These are phyloP conservation scores for Platerodrilus igneus DNA, from an alignment of 2,888 invertebrate genomes.

Conservation along the genomic window DNA sequence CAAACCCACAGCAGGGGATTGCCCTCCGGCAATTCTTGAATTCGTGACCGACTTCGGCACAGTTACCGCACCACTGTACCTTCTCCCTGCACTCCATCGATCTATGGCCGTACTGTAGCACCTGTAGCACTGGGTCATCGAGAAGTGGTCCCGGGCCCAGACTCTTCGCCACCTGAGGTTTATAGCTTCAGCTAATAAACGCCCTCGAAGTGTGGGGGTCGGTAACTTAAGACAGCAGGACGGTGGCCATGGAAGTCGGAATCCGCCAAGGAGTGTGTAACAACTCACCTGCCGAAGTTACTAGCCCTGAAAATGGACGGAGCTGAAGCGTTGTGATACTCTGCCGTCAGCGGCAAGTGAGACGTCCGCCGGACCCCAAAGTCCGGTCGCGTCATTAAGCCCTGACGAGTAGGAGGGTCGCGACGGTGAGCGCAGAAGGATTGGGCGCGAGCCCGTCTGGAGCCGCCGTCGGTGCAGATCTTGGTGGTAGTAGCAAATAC, in stretches of 20 bases:
- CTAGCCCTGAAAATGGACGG: constrained; percentile 63
- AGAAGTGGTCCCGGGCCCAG: too few relatives aligned
- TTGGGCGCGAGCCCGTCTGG: constrained; percentile 54
- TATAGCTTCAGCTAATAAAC: too few relatives aligned
- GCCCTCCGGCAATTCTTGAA: too few relatives aligned
- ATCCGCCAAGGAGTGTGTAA: constrained; percentile 56
- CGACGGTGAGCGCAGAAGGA: constrained; percentile 58
- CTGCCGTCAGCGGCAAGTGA: constrained; percentile 40
- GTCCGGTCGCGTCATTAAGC: constrained; percentile 49
- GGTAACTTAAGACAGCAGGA: constrained; percentile 60
- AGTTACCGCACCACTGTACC: too few relatives aligned
- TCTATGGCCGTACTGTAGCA: too few relatives aligned
- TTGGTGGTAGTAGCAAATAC: constrained; percentile 66
- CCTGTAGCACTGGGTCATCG: too few relatives aligned
- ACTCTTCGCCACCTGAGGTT: too few relatives aligned
- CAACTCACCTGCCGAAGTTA: constrained; percentile 59
- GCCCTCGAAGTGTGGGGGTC: too few relatives aligned
- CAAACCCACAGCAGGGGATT: too few relatives aligned
- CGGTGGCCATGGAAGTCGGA: constrained; percentile 74
- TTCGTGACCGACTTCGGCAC: too few relatives aligned
- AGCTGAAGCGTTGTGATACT: constrained; percentile 56
- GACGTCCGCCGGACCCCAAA: too few relatives aligned
- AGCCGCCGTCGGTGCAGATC: constrained; percentile 57
- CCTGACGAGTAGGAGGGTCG: constrained; percentile 59
- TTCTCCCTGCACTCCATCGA: too few relatives aligned